Conservation (phyloP, 2,888 invertebrate species). For the Shargacucullia verbasci region DNA sequence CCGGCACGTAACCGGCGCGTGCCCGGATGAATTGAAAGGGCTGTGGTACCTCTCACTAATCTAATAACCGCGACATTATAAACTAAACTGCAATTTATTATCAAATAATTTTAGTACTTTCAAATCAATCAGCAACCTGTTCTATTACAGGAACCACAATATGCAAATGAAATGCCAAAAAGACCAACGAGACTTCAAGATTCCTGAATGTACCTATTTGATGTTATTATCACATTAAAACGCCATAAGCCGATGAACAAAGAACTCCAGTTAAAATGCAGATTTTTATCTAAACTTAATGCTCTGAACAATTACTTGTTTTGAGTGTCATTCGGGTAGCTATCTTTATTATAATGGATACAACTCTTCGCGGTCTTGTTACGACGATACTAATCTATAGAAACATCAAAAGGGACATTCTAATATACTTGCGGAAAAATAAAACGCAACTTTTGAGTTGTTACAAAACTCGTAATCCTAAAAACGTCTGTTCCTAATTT, state of each 20-base stretch:
- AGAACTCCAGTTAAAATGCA: slow-evolving; percentile 37
- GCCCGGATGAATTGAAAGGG: slow-evolving; percentile 73
- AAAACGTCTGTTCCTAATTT: slow-evolving; percentile 88
- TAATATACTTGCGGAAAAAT: slow-evolving; percentile 58
- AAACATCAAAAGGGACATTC: slow-evolving; percentile 30
- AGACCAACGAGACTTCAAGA: slow-evolving; percentile 8
- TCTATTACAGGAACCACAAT: background rate
- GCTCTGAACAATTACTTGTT: slow-evolving; percentile 46
- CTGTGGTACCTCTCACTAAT: slow-evolving; percentile 58
- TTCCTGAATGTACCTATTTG: slow-evolving; percentile 34
- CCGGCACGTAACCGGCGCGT: slow-evolving; percentile 73
- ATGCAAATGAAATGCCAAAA: background rate
- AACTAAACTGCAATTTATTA: slow-evolving; percentile 54
- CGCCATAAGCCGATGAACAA: slow-evolving; percentile 33
- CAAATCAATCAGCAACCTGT: background rate
- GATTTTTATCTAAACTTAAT: slow-evolving; percentile 48
- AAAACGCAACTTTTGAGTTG: slow-evolving; percentile 73
- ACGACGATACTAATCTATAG: slow-evolving; percentile 38
- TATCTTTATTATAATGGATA: slow-evolving; percentile 44
- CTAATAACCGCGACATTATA: slow-evolving; percentile 49
- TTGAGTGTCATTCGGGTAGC: slow-evolving; percentile 44
- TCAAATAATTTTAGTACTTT: slow-evolving; percentile 31
- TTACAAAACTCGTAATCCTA: slow-evolving; percentile 85
- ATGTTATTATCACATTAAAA: slow-evolving; percentile 26
- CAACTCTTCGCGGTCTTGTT: slow-evolving; percentile 44